A percentile compares a stretch with the other conserved stretches of the same genome.
Conservation (phyloP, 2,888 invertebrate species). For the Coenonympha arcania region DNA sequence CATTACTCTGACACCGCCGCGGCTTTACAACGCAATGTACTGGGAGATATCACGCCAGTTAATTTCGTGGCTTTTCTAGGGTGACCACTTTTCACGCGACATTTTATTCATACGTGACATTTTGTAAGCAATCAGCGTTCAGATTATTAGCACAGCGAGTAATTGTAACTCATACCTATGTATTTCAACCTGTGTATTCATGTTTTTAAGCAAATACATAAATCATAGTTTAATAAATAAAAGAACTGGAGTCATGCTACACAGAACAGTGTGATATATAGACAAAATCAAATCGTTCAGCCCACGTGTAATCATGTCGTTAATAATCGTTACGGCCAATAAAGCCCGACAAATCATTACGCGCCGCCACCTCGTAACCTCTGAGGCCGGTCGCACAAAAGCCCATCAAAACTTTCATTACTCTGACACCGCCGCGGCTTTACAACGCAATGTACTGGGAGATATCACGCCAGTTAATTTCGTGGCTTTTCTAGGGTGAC, state of each 20-base stretch:
- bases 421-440: not conserved
- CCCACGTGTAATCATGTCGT: too few relatives aligned
- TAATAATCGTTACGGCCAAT: not conserved
- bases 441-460: not conserved
- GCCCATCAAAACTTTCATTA: not conserved
- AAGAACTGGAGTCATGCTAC: too few relatives aligned
- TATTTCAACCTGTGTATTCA: too few relatives aligned
- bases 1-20: not conserved
- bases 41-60: slow-evolving; percentile 1
- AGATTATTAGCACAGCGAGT: too few relatives aligned
- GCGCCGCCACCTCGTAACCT: not conserved
- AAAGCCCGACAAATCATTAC: not conserved
- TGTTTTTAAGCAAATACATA: too few relatives aligned
- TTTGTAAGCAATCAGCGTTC: too few relatives aligned
- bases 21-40: slow-evolving; percentile 2
- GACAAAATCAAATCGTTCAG: too few relatives aligned
- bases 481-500: not conserved
- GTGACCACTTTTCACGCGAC: too few relatives aligned
- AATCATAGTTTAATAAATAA: too few relatives aligned
- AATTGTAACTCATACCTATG: too few relatives aligned
- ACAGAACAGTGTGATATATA: too few relatives aligned
- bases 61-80: not conserved
- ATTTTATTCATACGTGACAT: too few relatives aligned
- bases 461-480: not conserved
- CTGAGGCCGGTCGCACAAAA: not conserved